Evolutionary conservation across 2,888 invertebrate genomes (phyloP), one percentile per base, ranked within the genome.

Genomic region (Nesidiocoris tenuis): DNA sequence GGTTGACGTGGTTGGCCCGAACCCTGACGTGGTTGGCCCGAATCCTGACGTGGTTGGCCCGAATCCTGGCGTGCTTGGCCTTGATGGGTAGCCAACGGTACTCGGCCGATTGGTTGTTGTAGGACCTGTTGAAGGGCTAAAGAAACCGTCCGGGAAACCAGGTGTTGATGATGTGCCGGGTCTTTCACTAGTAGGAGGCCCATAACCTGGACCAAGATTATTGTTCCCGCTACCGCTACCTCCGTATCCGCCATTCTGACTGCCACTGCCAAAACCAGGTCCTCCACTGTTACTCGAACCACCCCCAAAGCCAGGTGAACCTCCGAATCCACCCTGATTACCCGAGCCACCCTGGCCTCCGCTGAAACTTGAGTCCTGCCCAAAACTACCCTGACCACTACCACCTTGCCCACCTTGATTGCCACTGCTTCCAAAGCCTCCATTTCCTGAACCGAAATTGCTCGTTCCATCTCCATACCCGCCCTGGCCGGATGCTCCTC

Each of bases 381-480:
- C 75, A 67, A 61, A 61, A 0, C 67, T 61, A 22, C 75, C 75
- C 25, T 25, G 12, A 7, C 80, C 64, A 83, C 85, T 82, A 83
- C 76, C 71, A 23, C 67, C 55, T 39, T 65, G 65, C 0, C 22
- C 17, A 7, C 24, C 66, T 18, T n/a, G n/a, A n/a, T n/a, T n/a
- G n/a, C 74, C 72, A 56, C 77, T 56, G 5, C 59, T 24, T 12
- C 85, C 63, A 24, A 75, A 75, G 16, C 59, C 66, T 59, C 61
- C 55, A 54, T 1, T 19, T 17, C 63, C 63, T 9, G 19, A 16
- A 18, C 64, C 63, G 16, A 63, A 74, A 54, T 54, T 55, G 21
- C 61, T 63, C 12, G 77, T 68, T 83, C 82, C 82, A 83, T 84
- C 79, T 82, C 83, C 80, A 16, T 78, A 79, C 24, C 55, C 59